phyloP scores from a whole-genome alignment of 2,113 vertebrate genomes.

The Malurus alboscapulatus region DNA sequence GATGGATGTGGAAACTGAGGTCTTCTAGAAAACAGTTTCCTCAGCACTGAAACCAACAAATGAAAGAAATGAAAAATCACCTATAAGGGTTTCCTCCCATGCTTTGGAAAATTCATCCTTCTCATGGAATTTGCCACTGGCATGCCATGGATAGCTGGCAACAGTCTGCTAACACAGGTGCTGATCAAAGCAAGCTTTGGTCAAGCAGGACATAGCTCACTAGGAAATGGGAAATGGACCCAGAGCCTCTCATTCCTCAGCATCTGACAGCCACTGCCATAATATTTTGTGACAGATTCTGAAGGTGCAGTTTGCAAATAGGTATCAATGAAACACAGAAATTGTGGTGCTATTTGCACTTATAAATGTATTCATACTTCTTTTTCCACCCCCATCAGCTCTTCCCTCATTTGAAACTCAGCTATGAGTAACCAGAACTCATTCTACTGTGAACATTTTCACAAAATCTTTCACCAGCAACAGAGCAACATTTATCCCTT shows the following conservation, averaged over 20 bases:
- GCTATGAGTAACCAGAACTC: neutral
- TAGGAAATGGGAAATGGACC: neutral
- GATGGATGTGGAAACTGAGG: neutral
- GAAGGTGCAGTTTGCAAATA: neutral
- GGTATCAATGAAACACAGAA: neutral
- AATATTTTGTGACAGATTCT: neutral
- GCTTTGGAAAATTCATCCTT: neutral
- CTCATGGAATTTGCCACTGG: neutral
- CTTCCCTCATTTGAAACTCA: neutral
- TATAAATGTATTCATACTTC: neutral
- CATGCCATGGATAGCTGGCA: neutral
- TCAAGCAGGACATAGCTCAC: neutral
- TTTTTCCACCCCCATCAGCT: neutral
- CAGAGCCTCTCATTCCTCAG: neutral
- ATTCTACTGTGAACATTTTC: neutral
- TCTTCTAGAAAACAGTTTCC: neutral
- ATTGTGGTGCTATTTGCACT: neutral
- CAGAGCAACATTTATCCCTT: neutral
- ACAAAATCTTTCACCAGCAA: neutral
- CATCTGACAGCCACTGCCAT: neutral
- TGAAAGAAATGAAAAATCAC: neutral
- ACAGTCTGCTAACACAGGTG: rapidly evolving
- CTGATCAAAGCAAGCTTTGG: neutral
- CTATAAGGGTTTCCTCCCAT: neutral
- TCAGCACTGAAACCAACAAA: neutral